phyloP scores from a whole-genome alignment of 2,888 invertebrate genomes.

The Eupithecia exiguata region DNA sequence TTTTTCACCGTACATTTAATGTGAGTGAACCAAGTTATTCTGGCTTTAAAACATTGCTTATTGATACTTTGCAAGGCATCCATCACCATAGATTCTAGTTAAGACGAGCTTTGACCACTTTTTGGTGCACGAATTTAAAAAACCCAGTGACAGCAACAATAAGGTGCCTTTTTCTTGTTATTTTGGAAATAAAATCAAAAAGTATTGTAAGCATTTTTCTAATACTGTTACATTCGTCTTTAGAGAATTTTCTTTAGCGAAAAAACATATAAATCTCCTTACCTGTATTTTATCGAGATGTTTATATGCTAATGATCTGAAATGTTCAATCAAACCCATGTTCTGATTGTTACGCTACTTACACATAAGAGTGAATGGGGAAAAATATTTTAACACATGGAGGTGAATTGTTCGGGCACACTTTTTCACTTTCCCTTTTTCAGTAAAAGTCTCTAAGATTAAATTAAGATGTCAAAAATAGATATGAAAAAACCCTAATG shows the following conservation, averaged over 20 bases:
- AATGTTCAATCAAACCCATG: constrained; percentile 9
- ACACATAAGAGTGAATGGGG: constrained; percentile 50
- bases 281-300: neutral
- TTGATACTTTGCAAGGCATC: constrained; percentile 34
- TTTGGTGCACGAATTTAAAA: neutral
- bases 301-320: constrained; percentile 1
- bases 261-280: neutral
- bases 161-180: neutral
- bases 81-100: neutral
- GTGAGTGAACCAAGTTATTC: constrained; percentile 65
- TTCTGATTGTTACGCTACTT: constrained; percentile 43
- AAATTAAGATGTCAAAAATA: constrained; percentile 35
- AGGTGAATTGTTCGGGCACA: constrained; percentile 47
- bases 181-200: neutral
- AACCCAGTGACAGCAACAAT: neutral
- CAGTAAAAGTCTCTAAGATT: constrained; percentile 26
- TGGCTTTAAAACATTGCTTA: constrained; percentile 47
- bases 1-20: constrained; percentile 79
- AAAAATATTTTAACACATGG: constrained; percentile 44
- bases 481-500: constrained; percentile 37
- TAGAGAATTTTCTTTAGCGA: neutral
- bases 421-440: constrained; percentile 43
- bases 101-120: neutral
- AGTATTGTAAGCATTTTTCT: neutral
- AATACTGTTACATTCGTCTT: neutral